Evolutionary conservation across 2,113 vertebrate genomes (phyloP).

Genomic region (Rhinogobius similis): DNA sequence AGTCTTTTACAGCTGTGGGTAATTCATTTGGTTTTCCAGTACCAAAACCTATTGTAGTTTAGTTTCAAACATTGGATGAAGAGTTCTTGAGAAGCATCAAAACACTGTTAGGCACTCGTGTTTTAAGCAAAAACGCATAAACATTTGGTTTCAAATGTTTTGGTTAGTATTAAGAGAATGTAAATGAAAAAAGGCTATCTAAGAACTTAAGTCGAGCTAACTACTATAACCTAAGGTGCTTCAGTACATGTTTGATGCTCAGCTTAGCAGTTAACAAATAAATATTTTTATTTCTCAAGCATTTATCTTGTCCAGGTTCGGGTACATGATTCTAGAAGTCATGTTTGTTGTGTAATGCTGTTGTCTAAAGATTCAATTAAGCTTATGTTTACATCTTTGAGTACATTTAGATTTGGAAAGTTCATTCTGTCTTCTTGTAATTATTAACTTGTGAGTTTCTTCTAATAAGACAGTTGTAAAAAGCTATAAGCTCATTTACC

Average conservation of each 20-base stretch:
- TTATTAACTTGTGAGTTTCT: too few species aligned
- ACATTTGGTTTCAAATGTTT: neutral
- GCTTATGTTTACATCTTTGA: too few species aligned
- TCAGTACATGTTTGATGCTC: constrained; percentile 32
- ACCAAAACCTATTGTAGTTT: constrained; percentile 50
- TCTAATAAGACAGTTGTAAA: too few species aligned
- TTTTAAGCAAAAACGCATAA: constrained; percentile 69
- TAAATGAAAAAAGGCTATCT: neutral
- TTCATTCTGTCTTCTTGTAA: too few species aligned
- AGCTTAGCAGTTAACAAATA: constrained; percentile 49
- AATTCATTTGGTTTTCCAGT: constrained; percentile 49
- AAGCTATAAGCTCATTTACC: too few species aligned
- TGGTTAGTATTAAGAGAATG: neutral
- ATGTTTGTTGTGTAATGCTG: neutral
- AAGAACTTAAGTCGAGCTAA: neutral
- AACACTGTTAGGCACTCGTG: constrained; percentile 74
- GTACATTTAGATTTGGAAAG: too few species aligned
- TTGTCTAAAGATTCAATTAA: neutral
- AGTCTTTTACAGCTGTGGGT: constrained; percentile 13
- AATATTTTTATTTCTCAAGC: constrained; percentile 55
- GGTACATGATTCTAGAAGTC: constrained; percentile 10
- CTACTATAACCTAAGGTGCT: neutral
- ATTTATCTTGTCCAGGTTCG: constrained; percentile 40
- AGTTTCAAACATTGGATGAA: constrained; percentile 45
- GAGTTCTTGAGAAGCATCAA: constrained; percentile 49